Conservation (phyloP, 2,113 vertebrate genomes). For the Chelonoidis abingdonii region DNA sequence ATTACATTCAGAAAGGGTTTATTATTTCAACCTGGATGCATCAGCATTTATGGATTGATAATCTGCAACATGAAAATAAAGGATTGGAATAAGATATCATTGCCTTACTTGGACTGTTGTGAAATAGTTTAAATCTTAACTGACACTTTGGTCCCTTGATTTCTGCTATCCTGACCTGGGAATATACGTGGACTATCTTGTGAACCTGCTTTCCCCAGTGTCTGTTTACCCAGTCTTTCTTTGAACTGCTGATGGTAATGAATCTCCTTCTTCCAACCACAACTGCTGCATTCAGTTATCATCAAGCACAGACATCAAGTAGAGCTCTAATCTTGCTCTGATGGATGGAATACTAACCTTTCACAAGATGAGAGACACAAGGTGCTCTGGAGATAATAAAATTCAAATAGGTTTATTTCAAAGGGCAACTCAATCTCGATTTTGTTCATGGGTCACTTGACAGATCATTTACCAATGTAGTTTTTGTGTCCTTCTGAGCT, state of each 20-base stretch:
- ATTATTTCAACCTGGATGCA: not conserved
- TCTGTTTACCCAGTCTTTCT: conserved; percentile 36
- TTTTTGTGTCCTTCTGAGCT: conserved; percentile 70
- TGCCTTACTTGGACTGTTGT: not conserved
- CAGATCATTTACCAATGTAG: conserved; percentile 81
- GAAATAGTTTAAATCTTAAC: conserved; percentile 26
- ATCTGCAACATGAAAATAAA: not conserved
- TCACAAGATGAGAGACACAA: conserved; percentile 84
- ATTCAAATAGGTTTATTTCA: conserved; percentile 87
- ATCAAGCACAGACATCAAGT: conserved; percentile 76
- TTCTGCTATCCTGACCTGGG: conserved; percentile 8
- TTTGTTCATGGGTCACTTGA: conserved; percentile 83
- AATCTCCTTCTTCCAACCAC: conserved; percentile 65
- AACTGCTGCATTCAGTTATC: conserved; percentile 75
- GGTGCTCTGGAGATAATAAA: conserved; percentile 84
- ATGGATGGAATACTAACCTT: conserved; percentile 83
- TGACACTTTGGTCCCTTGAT: conserved; percentile 7
- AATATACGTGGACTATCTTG: not conserved
- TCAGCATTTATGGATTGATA: not conserved
- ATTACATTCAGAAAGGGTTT: not conserved
- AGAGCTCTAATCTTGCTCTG: conserved; percentile 80
- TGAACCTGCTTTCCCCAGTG: not conserved
- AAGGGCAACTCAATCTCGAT: conserved; percentile 85
- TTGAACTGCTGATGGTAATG: conserved; percentile 70
- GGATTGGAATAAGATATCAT: not conserved